Conservation (phyloP, 2,797 vertebrate genomes). For the Rhinogobio ventralis region DNA sequence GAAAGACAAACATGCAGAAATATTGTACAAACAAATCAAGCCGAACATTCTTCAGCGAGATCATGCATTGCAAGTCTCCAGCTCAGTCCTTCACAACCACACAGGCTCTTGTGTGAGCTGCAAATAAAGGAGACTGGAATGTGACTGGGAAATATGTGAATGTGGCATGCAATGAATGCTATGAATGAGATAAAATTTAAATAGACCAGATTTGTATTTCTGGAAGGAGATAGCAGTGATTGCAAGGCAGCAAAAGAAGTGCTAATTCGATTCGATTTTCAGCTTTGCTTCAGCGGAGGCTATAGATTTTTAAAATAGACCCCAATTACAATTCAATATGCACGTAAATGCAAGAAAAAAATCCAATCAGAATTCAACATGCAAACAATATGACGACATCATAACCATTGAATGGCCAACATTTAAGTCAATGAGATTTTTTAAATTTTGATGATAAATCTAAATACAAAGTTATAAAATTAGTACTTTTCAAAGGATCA, state of each 20-base stretch:
- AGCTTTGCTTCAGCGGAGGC: background rate
- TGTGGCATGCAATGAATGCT: constrained; percentile 64
- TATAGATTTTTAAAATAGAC: background rate
- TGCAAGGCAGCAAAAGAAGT: background rate
- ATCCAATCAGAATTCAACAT: background rate
- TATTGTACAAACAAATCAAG: background rate
- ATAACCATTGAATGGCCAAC: background rate
- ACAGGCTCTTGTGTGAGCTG: background rate
- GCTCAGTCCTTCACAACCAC: constrained; percentile 6
- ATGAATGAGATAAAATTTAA: constrained; percentile 1
- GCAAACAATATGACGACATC: background rate
- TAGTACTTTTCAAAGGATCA: background rate
- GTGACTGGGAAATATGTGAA: constrained; percentile 16
- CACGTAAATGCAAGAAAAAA: background rate
- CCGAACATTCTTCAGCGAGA: constrained; percentile 10
- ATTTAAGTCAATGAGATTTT: background rate
- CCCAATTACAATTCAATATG: background rate
- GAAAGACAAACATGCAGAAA: constrained; percentile 24
- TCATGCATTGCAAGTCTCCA: constrained; percentile 6
- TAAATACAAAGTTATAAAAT: background rate
- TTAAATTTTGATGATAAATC: background rate
- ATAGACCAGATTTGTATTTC: constrained; percentile 25
- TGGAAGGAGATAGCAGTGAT: background rate
- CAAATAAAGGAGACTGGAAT: constrained; percentile 48
- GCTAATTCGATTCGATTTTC: background rate